Evolutionary conservation across 2,888 invertebrate species (phyloP), one percentile per base, ranked within the genome.

Genomic region (Baronia brevicornis): DNA sequence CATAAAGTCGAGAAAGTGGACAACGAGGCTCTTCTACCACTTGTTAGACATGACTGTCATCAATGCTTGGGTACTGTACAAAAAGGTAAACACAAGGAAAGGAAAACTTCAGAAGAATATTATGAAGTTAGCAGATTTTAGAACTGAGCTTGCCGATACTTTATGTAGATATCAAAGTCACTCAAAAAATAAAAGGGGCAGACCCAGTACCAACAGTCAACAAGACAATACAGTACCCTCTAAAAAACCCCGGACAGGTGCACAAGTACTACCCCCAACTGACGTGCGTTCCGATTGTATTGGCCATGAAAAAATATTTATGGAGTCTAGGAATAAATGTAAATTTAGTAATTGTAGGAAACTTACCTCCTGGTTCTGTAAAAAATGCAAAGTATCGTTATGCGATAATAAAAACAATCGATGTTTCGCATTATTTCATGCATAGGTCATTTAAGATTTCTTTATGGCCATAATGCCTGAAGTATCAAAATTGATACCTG

Each of bases 361-460:
- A 49, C n/a, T n/a, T n/a, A n/a, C n/a, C n/a, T n/a, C n/a, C n/a
- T n/a, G n/a, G n/a, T n/a, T n/a, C n/a, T n/a, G 51, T 44, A 51
- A 43, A 47, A 56, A 56, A 34, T 52, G 51, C 43, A n/a, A n/a
- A 46, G 49, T 58, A 25, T 52, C 48, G 21, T 47, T 55, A 46
- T 53, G 54, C 41, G 47, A 54, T 45, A 54, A 48, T 44, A 53
- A 51, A 56, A 53, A 54, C 39, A 54, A 54, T 28, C 44, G 40
- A 45, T 56, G 52, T 55, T 56, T 54, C 44, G 46, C 51, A 50
- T 51, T 53, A 50, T 51, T 48, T 46, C 46, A 45, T 41, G 44
- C 48, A 43, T 49, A 51, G 43, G 46, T 44, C n/a, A 46, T 43
- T 38, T 40, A 25, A 37, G 43, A 47, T 41, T 38, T 51, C 37